These are phyloP conservation scores for Loripinus fragilis DNA, from an alignment of 2,888 invertebrate genomes.

Conservation along the genomic window DNA sequence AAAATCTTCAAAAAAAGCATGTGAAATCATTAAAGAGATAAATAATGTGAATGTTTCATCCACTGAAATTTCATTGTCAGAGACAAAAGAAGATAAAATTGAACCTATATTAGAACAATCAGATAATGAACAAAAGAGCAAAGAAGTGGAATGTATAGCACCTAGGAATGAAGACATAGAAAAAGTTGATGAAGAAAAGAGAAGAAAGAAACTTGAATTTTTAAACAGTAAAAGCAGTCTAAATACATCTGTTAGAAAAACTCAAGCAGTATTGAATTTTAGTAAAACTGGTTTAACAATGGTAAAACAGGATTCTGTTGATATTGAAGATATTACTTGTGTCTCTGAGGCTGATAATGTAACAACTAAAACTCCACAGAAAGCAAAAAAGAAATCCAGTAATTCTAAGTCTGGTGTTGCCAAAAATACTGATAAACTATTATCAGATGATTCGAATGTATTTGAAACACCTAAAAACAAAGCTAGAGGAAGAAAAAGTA, in stretches of 20 bases:
- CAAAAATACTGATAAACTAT: not conserved
- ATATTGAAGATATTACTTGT: not conserved
- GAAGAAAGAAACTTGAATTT: constrained; percentile 18
- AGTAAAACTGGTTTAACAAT: constrained; percentile 55
- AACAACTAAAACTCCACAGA: not conserved
- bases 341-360: not conserved
- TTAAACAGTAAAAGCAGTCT: constrained; percentile 24
- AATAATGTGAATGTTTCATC: not conserved
- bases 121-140: not conserved
- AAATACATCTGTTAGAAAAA: constrained; percentile 35
- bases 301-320: constrained; percentile 34
- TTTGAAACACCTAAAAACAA: constrained; percentile 26
- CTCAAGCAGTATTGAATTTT: constrained; percentile 65
- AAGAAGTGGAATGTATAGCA: not conserved
- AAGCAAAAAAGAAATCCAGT: not conserved
- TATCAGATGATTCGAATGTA: not conserved
- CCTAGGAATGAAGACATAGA: not conserved
- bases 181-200: constrained; percentile 3
- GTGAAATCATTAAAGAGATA: not conserved
- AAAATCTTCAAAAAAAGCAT: not conserved
- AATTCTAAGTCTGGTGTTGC: not conserved
- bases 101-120: not conserved
- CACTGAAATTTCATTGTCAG: too few relatives aligned
- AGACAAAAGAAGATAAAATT: not conserved
- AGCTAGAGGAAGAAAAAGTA: constrained; percentile 17